Base-by-base conservation (phyloP, 2,888 invertebrate genomes). In the Hemithea aestivaria region DNA sequence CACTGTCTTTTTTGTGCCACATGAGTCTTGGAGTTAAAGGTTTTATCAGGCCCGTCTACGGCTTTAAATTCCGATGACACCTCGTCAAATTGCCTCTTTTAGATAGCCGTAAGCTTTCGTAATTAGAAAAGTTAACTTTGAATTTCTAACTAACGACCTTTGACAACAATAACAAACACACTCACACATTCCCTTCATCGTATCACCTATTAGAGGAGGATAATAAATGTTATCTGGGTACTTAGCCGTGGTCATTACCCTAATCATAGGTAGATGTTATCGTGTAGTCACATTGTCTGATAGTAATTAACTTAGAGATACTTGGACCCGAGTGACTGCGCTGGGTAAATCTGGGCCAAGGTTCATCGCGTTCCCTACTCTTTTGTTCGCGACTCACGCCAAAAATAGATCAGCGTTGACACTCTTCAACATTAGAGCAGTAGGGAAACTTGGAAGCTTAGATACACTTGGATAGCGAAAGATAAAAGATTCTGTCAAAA, bases 251-350 rank as follows among this genome's bases (percentile, higher is more conserved):
- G n/a, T 55, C 52, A 53, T 62, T 57, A 57, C 38, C 46, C 41
- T 48, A 36, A 51, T 51, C 56, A 52, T 57, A 51, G 48, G 31
- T 35, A 28, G 53, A 58, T 53, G 49, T 50, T 58, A 60, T 62
- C 58, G 40, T 29, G 39, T 40, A 42, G 49, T 45, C 35, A 38
- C 48, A 61, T 61, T 61, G 60, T 62, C 40, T 55, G 40, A 45
- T 40, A 38, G 44, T 51, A 57, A 54, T 55, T 52, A 54, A 37
- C 35, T 40, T 41, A 35, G 40, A 46, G 37, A 38, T 40, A 46
- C 36, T 46, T 34, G 40, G 40, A 16, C 16, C 16, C 16, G 36
- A 37, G 36, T 37, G 33, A 36, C 32, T 36, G 32, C 36, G 30
- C 33, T 25, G 29, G 40, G 12, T 28, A 12, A 23, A 52, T 35